These are phyloP conservation scores for Saccopteryx leptura DNA, from an alignment of 2,113 vertebrate species.

Conservation along the genomic window DNA sequence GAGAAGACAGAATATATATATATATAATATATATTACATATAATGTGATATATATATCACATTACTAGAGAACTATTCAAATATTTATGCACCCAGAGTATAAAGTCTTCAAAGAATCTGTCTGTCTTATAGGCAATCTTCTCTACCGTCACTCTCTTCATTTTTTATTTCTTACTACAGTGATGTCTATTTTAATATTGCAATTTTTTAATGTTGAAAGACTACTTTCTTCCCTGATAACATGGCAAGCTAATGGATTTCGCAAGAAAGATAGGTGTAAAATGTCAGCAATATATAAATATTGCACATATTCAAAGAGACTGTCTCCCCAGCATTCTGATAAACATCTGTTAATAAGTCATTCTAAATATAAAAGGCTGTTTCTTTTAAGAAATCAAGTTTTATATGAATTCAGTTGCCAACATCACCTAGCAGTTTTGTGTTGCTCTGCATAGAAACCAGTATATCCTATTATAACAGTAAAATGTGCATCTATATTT, in stretches of 20 bases:
- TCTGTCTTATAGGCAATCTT: conserved; percentile 58
- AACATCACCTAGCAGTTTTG: not conserved
- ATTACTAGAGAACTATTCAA: conserved; percentile 32
- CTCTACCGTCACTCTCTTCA: conserved; percentile 68
- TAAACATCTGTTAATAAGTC: conserved; percentile 79
- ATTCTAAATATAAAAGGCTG: conserved; percentile 72
- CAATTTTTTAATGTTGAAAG: conserved; percentile 64
- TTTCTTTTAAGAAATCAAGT: conserved; percentile 72
- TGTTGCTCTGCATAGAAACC: conserved; percentile 8
- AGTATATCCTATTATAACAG: not conserved
- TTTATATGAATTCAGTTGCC: not conserved
- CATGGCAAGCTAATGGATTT: conserved; percentile 75
- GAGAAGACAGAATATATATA: not conserved
- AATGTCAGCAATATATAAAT: conserved; percentile 80
- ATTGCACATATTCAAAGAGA: conserved; percentile 75
- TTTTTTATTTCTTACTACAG: conserved; percentile 70
- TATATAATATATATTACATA: not conserved
- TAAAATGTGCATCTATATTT: conserved; percentile 16
- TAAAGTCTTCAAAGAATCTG: not conserved
- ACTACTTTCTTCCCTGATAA: conserved; percentile 63
- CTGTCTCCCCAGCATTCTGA: conserved; percentile 54
- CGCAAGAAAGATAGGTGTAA: conserved; percentile 77
- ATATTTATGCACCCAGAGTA: conserved; percentile 49
- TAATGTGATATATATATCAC: not conserved
- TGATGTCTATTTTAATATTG: conserved; percentile 72